A percentile compares a stretch with the other conserved stretches of the same genome.
Conservation (phyloP, 2,888 invertebrate genomes). For the Plutella xylostella region DNA sequence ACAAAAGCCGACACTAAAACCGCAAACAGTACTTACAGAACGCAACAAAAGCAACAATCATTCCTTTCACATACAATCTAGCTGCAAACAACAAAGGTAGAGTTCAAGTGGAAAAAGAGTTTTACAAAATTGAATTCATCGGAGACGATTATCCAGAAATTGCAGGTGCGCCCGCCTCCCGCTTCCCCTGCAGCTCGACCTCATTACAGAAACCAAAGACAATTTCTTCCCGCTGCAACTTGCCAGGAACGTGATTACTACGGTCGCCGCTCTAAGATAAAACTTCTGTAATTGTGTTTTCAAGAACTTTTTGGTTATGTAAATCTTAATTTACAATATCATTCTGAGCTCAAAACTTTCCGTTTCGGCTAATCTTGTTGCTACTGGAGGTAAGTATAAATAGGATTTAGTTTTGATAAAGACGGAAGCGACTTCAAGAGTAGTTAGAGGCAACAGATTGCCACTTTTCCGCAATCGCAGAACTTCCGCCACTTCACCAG, state of each 20-base stretch:
- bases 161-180: constrained; percentile 4
- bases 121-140: constrained; percentile 6
- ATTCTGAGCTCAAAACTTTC: constrained; percentile 10
- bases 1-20: no score
- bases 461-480: no score
- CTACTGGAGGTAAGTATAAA: no score
- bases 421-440: no score
- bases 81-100: no score
- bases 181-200: constrained; percentile 20
- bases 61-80: neutral
- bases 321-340: constrained; percentile 51
- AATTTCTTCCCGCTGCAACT: constrained; percentile 51
- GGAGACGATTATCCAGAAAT: constrained; percentile 7
- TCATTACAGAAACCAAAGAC: constrained; percentile 48
- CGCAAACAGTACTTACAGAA: no score
- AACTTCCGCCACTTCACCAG: no score
- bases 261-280: constrained; percentile 50
- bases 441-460: no score
- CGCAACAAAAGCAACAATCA: no score
- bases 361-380: neutral
- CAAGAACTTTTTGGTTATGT: constrained; percentile 51
- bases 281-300: constrained; percentile 62
- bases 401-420: no score
- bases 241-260: constrained; percentile 56
- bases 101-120: neutral